Conservation (phyloP, 1,140 invertebrate species). For the Hetaerina americana region DNA sequence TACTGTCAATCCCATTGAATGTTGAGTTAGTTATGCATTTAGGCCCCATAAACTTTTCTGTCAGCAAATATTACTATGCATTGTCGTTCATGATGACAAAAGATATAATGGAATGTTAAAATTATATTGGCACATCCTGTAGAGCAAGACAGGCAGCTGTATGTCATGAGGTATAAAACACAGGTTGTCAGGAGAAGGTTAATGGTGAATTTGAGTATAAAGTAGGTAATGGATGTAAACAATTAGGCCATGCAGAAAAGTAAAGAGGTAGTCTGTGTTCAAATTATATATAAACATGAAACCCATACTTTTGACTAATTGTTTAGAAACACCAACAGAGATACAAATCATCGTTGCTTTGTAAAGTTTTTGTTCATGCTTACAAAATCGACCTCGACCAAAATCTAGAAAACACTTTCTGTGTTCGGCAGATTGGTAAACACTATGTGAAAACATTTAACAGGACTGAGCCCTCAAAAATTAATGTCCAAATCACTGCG, state of each 20-base stretch:
- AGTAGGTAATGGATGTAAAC: neutral
- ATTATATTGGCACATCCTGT: too few relatives aligned
- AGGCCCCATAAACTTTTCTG: neutral
- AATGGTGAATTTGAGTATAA: neutral
- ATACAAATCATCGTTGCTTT: neutral
- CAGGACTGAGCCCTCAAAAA: neutral
- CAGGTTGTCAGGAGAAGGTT: neutral
- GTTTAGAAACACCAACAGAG: neutral
- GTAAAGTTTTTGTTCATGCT: neutral
- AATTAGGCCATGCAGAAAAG: too few relatives aligned
- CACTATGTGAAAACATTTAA: neutral
- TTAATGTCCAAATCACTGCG: slow-evolving; percentile 3
- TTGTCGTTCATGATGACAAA: too few relatives aligned
- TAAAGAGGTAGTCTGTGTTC: too few relatives aligned
- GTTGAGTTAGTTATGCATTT: neutral
- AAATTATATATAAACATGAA: neutral
- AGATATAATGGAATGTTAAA: too few relatives aligned
- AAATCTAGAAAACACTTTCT: neutral
- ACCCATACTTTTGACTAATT: neutral
- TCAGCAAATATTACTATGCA: too few relatives aligned
- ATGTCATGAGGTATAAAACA: neutral
- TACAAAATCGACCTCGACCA: neutral
- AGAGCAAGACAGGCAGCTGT: neutral
- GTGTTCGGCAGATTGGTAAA: neutral
- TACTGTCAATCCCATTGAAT: neutral